These are phyloP conservation scores for Bujurquina vittata DNA, from an alignment of 2,113 vertebrate genomes.

Conservation along the genomic window DNA sequence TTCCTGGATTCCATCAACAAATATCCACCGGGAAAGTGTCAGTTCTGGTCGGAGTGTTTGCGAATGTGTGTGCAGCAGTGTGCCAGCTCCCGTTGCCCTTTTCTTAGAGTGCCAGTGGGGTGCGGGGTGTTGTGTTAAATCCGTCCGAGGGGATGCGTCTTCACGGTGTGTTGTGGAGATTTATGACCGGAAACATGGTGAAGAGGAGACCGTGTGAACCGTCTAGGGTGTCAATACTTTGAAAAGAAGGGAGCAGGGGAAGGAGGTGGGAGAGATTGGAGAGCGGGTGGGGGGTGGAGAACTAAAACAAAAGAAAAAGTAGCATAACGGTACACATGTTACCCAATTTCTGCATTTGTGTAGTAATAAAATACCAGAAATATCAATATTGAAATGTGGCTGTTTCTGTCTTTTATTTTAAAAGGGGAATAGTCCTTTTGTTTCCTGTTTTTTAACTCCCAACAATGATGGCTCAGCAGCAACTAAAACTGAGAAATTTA, in stretches of 20 bases:
- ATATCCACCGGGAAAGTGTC: conserved; percentile 28
- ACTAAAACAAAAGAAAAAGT: conserved; percentile 12
- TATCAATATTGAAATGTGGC: conserved; percentile 6
- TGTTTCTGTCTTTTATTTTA: conserved; percentile 7
- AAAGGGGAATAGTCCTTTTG: not conserved
- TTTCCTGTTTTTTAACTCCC: not conserved
- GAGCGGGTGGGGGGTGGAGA: not conserved
- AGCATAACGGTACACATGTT: conserved; percentile 24
- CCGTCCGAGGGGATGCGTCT: conserved; percentile 67
- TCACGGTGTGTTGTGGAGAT: conserved; percentile 73
- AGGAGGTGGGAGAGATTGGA: not conserved
- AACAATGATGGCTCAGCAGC: conserved; percentile 20
- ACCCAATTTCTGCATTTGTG: not conserved
- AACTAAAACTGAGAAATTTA: not conserved
- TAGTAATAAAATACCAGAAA: not conserved
- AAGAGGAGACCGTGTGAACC: conserved; percentile 75
- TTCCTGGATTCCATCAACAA: conserved; percentile 30
- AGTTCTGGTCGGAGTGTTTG: conserved; percentile 1
- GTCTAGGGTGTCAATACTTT: conserved; percentile 75
- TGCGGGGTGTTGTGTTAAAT: conserved; percentile 61
- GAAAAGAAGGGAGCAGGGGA: conserved; percentile 54
- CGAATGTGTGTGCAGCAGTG: conserved; percentile 23
- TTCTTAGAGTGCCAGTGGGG: conserved; percentile 32
- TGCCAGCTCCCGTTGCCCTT: conserved; percentile 46
- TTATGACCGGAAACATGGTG: conserved; percentile 75